Evolutionary conservation across 2,888 invertebrate genomes (phyloP).

Genomic region (Ophioninae sp.): DNA sequence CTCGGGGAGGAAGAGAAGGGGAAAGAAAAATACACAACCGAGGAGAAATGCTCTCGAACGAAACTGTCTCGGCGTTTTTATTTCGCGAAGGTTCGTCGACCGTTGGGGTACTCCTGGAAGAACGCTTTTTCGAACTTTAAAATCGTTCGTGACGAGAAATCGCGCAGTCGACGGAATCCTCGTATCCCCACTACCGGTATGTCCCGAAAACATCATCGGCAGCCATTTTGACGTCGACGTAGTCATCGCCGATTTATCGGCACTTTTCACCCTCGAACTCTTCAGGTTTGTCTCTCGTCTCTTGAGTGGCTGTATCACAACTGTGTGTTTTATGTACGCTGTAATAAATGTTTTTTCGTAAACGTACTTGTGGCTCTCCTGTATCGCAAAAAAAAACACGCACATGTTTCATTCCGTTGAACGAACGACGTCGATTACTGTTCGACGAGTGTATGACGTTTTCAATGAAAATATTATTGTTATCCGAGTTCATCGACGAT

Average conservation of each 20-base stretch:
- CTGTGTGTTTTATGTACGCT: neutral
- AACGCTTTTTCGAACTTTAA: neutral
- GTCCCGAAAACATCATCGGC: neutral
- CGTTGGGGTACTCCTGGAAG: neutral
- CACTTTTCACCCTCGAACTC: neutral
- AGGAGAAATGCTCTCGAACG: conserved; percentile 17
- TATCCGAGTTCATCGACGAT: neutral
- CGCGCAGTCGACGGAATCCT: neutral
- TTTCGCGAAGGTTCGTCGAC: neutral
- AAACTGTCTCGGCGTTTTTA: neutral
- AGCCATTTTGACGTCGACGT: neutral
- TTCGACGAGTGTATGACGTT: neutral
- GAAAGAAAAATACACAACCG: neutral
- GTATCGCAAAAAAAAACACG: neutral
- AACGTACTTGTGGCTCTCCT: neutral
- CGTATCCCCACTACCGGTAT: neutral
- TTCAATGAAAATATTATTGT: neutral
- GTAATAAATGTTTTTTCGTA: neutral
- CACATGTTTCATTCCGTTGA: neutral
- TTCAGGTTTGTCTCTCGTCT: neutral
- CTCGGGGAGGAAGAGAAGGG: neutral
- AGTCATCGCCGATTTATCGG: neutral
- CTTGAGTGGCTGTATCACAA: neutral
- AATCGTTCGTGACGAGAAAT: neutral
- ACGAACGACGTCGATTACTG: neutral